These are phyloP conservation scores for Listronotus bonariensis DNA, from an alignment of 1,140 invertebrate genomes.

Conservation along the genomic window DNA sequence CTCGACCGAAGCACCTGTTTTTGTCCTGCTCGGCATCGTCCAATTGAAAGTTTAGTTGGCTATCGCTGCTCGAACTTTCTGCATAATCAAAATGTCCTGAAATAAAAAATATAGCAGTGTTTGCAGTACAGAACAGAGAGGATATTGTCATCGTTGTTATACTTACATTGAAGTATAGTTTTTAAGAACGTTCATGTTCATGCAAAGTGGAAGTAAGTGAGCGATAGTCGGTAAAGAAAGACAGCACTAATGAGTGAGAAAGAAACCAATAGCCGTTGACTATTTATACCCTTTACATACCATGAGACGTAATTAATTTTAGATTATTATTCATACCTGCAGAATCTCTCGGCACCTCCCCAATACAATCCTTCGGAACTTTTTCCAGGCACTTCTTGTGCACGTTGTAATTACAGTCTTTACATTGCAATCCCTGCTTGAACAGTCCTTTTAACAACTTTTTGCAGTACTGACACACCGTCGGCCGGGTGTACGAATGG, in stretches of 20 bases:
- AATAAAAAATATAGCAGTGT: constrained; percentile 22
- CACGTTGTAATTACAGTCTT: constrained; percentile 97
- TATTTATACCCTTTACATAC: too few species aligned
- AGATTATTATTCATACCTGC: constrained; percentile 56
- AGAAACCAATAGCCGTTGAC: too few species aligned
- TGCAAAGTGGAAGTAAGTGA: too few species aligned
- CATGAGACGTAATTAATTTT: too few species aligned
- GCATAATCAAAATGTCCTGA: constrained; percentile 63
- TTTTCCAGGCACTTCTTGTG: constrained; percentile 96
- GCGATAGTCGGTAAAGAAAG: too few species aligned
- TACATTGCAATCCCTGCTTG: constrained; percentile 96
- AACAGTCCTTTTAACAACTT: constrained; percentile 94
- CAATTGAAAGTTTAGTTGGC: constrained; percentile 57
- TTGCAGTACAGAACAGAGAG: too few species aligned
- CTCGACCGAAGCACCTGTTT: constrained; percentile 44
- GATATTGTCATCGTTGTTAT: too few species aligned
- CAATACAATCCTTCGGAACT: constrained; percentile 95
- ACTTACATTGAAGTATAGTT: too few species aligned
- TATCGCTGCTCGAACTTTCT: constrained; percentile 70
- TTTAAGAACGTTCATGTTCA: too few species aligned
- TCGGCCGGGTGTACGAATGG: constrained; percentile 94
- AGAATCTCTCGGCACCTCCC: constrained; percentile 69
- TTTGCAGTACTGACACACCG: constrained; percentile 94
- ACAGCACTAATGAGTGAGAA: too few species aligned
- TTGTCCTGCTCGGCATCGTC: constrained; percentile 67